Base-by-base conservation (phyloP, 92 coral and sea anemone species). In the Paragorgia papillata region DNA sequence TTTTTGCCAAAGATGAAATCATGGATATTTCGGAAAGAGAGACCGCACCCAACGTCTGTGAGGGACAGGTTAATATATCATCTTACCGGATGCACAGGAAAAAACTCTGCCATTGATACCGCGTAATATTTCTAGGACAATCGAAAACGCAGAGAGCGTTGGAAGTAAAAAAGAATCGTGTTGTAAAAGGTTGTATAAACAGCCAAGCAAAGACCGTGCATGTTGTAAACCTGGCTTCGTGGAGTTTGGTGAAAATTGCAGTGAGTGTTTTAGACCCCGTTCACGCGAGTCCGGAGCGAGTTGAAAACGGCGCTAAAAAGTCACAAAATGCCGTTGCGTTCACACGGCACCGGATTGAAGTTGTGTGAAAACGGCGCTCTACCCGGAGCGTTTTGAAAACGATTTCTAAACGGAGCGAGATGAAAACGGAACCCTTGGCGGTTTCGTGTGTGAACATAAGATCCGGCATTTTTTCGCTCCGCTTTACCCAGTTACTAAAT, bases 211-310 rank as follows among this genome's bases (percentile, higher is more conserved):
- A 9, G 50, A 27, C 0, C 0, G 26, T 22, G 4, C n/a, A 44
- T 68, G 75, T 49, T 68, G 75, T 30, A 68, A n/a, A 29, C 39
- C 75, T 68, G 75, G 25, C 7, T 68, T 68, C 19, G 2, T 68
- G 9, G 39, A 68, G 24, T 9, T 18, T 3, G 41, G 26, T 17
- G 41, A 68, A 7, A 28, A 68, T 9, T 68, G 75, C 27, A 59
- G 75, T 68, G 48, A 68, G 75, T 27, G 30, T 27, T 31, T 0
- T 13, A 24, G 12, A 0, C n/a, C n/a, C n/a, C n/a, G n/a, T n/a
- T n/a, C n/a, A n/a, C n/a, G n/a, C n/a, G n/a, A n/a, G n/a, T n/a
- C n/a, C n/a, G n/a, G n/a, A n/a, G n/a, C n/a, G n/a, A n/a, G n/a
- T n/a, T n/a, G n/a, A n/a, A n/a, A n/a, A n/a, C n/a, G n/a, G n/a